A percentile compares a stretch with the other conserved stretches of the same genome.
phyloP scores from a whole-genome alignment of 2,888 invertebrate species.

The Sarcophaga rosellei region DNA sequence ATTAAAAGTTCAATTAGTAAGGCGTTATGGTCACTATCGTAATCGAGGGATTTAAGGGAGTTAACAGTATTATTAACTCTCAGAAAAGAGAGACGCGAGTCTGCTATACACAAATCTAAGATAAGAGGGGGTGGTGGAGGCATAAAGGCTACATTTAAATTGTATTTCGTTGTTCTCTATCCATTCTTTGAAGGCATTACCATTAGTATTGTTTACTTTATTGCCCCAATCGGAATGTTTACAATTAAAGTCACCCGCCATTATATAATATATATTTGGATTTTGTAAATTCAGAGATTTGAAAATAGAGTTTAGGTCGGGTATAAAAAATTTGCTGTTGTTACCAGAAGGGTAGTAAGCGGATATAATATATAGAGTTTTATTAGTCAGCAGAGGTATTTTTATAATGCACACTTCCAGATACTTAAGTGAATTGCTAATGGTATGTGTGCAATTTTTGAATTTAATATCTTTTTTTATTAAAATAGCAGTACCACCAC shows the following conservation, averaged over 20 bases:
- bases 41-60: constrained; percentile 16
- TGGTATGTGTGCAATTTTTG: too few species aligned
- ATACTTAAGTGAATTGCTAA: not conserved
- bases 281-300: constrained; percentile 34
- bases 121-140: constrained; percentile 41
- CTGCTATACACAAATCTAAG: constrained; percentile 29
- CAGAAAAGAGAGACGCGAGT: constrained; percentile 28
- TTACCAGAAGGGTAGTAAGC: constrained; percentile 33
- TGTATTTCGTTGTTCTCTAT: constrained; percentile 29
- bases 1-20: constrained; percentile 22
- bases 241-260: constrained; percentile 27
- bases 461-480: not conserved
- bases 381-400: not conserved
- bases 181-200: constrained; percentile 23
- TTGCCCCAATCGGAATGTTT: constrained; percentile 45
- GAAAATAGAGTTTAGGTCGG: not conserved
- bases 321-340: constrained; percentile 33
- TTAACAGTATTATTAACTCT: constrained; percentile 33
- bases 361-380: constrained; percentile 21
- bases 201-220: constrained; percentile 30
- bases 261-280: constrained; percentile 36
- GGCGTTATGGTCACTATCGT: constrained; percentile 31
- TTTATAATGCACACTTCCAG: constrained; percentile 25
- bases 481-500: constrained; percentile 8
- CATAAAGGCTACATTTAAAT: constrained; percentile 48